Percentiles rank a stretch among this genome's conserved stretches.
Conservation (phyloP, 2,888 invertebrate genomes). For the Pachliopta kotzebuea region DNA sequence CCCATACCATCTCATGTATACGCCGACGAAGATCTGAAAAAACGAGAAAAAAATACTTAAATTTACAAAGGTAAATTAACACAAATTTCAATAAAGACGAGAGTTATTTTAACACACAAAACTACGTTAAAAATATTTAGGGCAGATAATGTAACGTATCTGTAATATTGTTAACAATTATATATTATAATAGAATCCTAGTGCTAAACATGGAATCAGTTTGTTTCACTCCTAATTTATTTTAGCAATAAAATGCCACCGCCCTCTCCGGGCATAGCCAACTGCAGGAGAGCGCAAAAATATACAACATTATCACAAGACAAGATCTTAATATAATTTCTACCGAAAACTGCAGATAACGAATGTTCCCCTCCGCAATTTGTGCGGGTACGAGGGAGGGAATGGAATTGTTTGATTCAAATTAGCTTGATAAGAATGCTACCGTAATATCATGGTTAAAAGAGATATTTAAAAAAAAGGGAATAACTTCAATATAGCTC, state of each 20-base stretch:
- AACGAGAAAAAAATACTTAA: slow-evolving; percentile 36
- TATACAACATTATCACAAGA: slow-evolving; percentile 68
- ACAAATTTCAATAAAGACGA: background rate
- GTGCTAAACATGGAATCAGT: slow-evolving; percentile 57
- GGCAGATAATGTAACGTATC: background rate
- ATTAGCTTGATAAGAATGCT: slow-evolving; percentile 72
- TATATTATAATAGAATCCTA: slow-evolving; percentile 50
- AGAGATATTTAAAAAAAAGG: background rate
- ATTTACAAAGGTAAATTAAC: too few species aligned
- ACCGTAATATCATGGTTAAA: slow-evolving; percentile 41
- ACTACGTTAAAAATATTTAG: background rate
- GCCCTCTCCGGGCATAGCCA: slow-evolving; percentile 54
- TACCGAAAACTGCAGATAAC: slow-evolving; percentile 72
- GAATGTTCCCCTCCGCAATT: slow-evolving; percentile 69
- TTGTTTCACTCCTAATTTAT: slow-evolving; percentile 64
- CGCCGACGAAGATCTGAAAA: slow-evolving; percentile 65
- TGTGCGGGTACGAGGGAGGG: slow-evolving; percentile 53
- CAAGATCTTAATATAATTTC: slow-evolving; percentile 77
- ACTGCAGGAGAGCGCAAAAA: slow-evolving; percentile 59
- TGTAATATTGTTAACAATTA: slow-evolving; percentile 32
- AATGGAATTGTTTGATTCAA: slow-evolving; percentile 73
- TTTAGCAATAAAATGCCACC: slow-evolving; percentile 60
- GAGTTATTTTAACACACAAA: too few species aligned
- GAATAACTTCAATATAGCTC: background rate
- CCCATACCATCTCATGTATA: slow-evolving; percentile 80